Percentiles rank a stretch among this genome's conserved stretches.
Evolutionary conservation across 2,797 vertebrate species (phyloP).

Genomic region (Orestias chungarensis): DNA sequence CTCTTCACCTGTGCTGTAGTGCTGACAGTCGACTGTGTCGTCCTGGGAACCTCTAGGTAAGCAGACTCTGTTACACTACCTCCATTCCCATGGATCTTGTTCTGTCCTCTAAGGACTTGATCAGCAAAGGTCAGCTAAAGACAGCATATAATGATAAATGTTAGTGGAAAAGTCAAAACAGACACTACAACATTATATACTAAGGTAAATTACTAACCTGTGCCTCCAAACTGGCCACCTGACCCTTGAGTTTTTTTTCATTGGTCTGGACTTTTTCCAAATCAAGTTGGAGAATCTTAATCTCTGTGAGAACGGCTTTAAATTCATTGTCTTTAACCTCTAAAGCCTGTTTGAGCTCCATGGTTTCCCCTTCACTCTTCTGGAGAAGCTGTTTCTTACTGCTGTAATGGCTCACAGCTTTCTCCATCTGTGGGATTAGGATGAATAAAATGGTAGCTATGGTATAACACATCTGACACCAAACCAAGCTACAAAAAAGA

Average conservation of each 20-base stretch:
- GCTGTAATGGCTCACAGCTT: conserved; percentile 85
- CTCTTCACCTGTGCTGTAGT: conserved; percentile 31
- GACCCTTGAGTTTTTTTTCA: conserved; percentile 78
- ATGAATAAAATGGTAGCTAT: not conserved
- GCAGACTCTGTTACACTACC: not conserved
- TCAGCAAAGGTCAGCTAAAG: conserved; percentile 69
- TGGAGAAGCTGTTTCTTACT: conserved; percentile 89
- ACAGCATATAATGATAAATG: not conserved
- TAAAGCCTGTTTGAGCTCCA: conserved; percentile 71
- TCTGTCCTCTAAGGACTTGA: conserved; percentile 77
- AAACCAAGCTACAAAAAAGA: not conserved
- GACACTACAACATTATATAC: not conserved
- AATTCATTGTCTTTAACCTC: conserved; percentile 79
- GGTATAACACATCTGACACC: not conserved
- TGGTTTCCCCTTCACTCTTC: conserved; percentile 81
- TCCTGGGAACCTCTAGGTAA: conserved; percentile 38
- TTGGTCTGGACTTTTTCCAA: conserved; percentile 76
- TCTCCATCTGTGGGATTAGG: conserved; percentile 84
- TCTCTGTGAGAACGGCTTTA: conserved; percentile 69
- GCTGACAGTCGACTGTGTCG: conserved; percentile 33
- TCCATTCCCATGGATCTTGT: conserved; percentile 55
- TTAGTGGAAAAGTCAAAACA: not conserved
- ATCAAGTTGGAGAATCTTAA: conserved; percentile 79
- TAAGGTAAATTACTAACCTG: conserved; percentile 79
- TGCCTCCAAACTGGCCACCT: conserved; percentile 82